Evolutionary conservation across 92 coral and sea anemone genomes (phyloP).

Genomic region (Scolanthus callimorphus): DNA sequence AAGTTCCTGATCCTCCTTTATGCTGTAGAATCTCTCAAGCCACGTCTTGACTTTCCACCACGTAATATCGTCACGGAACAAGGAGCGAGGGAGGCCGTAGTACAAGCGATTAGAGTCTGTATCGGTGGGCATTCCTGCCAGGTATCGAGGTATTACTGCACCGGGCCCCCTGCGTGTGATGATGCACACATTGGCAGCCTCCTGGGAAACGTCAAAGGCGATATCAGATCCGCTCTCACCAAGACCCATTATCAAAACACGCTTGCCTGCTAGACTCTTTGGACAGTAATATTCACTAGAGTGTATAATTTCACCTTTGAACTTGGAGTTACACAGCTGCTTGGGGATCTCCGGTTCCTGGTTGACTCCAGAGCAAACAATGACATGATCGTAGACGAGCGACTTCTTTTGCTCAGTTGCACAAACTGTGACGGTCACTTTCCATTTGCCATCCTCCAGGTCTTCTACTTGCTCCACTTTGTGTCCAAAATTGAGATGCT

Average conservation of each 20-base stretch:
- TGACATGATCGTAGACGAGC: constrained; percentile 3
- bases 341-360: constrained; percentile 1
- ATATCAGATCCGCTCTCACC: constrained; percentile 20
- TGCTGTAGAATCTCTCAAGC: constrained; percentile 3
- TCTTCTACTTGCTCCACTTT: constrained; percentile 8
- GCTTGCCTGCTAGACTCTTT: neutral
- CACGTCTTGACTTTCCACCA: constrained; percentile 13
- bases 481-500: constrained; percentile 2
- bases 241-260: constrained; percentile 8
- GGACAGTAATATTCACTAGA: constrained; percentile 3
- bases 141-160: too few species aligned
- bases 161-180: too few species aligned
- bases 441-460: constrained; percentile 1
- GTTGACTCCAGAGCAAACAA: too few species aligned
- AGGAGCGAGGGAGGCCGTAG: too few species aligned
- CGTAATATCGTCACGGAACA: neutral
- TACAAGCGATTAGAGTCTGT: neutral
- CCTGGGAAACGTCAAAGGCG: constrained; percentile 15
- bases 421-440: neutral
- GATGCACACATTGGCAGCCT: neutral
- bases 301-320: constrained; percentile 2
- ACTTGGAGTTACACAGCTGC: neutral
- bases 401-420: neutral
- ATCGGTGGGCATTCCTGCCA: constrained; percentile 14
- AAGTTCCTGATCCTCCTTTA: constrained; percentile 5